These are phyloP conservation scores for Drepanosiphum platanoidis DNA, from an alignment of 2,888 invertebrate genomes.

Conservation along the genomic window DNA sequence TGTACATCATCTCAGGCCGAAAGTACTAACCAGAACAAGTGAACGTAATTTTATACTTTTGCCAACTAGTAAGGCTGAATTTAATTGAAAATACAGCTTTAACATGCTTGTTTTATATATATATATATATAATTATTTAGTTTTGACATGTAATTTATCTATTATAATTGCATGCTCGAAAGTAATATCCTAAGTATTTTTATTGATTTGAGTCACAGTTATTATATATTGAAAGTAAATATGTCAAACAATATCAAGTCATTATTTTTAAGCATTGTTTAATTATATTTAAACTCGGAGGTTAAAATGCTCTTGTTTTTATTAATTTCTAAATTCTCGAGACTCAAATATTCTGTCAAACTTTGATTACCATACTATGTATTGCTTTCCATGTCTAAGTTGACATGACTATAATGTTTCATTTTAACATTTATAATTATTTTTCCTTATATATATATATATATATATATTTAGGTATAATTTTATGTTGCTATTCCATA, in stretches of 20 bases:
- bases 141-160: constrained; percentile 6
- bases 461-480: constrained; percentile 24
- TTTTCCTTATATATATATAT: background rate
- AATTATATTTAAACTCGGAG: constrained; percentile 32
- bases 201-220: background rate
- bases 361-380: constrained; percentile 4
- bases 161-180: background rate
- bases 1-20: constrained; percentile 46
- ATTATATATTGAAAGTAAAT: constrained; percentile 6
- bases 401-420: background rate
- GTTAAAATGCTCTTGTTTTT: constrained; percentile 28
- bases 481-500: constrained; percentile 23
- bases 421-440: background rate
- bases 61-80: constrained; percentile 52
- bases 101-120: constrained; percentile 19
- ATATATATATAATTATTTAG: background rate
- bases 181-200: constrained; percentile 2
- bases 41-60: constrained; percentile 1
- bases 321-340: constrained; percentile 41
- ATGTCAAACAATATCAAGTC: constrained; percentile 37
- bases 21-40: constrained; percentile 33
- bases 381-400: constrained; percentile 32
- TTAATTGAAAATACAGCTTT: constrained; percentile 37
- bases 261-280: constrained; percentile 38
- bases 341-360: constrained; percentile 22